Evolutionary conservation across 1,140 invertebrate species (phyloP), one percentile per base, ranked within the genome.

Genomic region (Leucophenga varia): DNA sequence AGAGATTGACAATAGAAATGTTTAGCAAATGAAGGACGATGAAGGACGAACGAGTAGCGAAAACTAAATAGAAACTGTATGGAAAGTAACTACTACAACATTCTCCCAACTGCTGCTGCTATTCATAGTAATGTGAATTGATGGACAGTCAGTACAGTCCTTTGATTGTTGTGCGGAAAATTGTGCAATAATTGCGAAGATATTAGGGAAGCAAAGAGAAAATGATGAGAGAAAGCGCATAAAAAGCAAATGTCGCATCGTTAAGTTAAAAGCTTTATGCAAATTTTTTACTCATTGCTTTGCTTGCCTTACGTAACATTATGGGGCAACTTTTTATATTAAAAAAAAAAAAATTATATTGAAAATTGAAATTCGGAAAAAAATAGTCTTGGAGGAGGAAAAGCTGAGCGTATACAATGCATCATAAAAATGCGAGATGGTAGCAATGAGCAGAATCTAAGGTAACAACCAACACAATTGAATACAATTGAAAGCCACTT

Each of bases 161-260:
- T n/a, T n/a, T 50, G 58, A 65, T 65, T 65, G 63, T 61, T 65
- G 61, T 54, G 49, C 47, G 47, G 30, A 56, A 65, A 61, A 52
- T 59, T 57, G 43, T 59, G 53, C 49, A 51, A 65, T 65, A 61
- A 65, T 65, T 65, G 57, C 42, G 49, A 55, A 52, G 57, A 64
- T 57, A 49, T 38, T 45, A 54, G 22, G 20, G 10, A n/a, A 34
- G 9, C 8, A 14, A 34, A 22, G 40, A n/a, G 32, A 32, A 17
- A 8, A n/a, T n/a, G 30, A 47, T 57, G 55, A 57, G 47, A 57
- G 49, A 57, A 42, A 17, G 28, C 14, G 14, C 52, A 61, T 60
- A 56, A 60, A 50, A 56, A 61, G 36, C 46, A 56, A 56, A 60
- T 49, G 46, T 56, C 43, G 32, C 52, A 43, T 61, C 52, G 47